Percentiles rank a stretch among this genome's conserved stretches.
Evolutionary conservation across 2,888 invertebrate species (phyloP).

Genomic region (Polyommatus iphigenia): DNA sequence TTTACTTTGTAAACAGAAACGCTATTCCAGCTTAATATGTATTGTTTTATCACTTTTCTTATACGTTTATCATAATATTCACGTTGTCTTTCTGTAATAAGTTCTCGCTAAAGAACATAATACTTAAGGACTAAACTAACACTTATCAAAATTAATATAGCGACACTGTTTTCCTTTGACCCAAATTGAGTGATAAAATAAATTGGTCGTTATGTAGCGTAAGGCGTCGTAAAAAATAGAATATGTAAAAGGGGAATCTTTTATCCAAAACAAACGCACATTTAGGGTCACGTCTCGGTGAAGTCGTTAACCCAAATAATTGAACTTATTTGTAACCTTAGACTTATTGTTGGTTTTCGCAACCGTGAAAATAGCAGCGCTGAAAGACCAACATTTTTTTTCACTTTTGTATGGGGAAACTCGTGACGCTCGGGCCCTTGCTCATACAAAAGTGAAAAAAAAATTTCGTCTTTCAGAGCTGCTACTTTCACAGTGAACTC

Average conservation of each 20-base stretch:
- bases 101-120: neutral
- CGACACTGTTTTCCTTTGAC: neutral
- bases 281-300: neutral
- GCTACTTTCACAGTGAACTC: too few relatives aligned
- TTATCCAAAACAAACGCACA: neutral
- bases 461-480: too few relatives aligned
- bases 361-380: too few relatives aligned
- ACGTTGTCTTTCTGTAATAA: neutral
- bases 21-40: too few relatives aligned
- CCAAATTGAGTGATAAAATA: conserved; percentile 1
- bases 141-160: neutral
- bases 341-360: conserved; percentile 8
- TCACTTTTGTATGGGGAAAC: too few relatives aligned
- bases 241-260: conserved; percentile 16
- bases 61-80: neutral
- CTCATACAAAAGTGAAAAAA: too few relatives aligned
- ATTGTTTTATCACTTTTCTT: neutral
- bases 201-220: neutral
- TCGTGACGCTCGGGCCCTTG: too few relatives aligned
- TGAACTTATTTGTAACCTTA: conserved; percentile 7
- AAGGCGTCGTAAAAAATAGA: conserved; percentile 13
- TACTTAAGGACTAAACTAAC: neutral
- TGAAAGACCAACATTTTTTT: too few relatives aligned
- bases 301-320: conserved; percentile 23
- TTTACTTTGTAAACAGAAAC: too few relatives aligned